Base-by-base conservation (phyloP, 2,113 vertebrate genomes). In the Rhinolophus sinicus region DNA sequence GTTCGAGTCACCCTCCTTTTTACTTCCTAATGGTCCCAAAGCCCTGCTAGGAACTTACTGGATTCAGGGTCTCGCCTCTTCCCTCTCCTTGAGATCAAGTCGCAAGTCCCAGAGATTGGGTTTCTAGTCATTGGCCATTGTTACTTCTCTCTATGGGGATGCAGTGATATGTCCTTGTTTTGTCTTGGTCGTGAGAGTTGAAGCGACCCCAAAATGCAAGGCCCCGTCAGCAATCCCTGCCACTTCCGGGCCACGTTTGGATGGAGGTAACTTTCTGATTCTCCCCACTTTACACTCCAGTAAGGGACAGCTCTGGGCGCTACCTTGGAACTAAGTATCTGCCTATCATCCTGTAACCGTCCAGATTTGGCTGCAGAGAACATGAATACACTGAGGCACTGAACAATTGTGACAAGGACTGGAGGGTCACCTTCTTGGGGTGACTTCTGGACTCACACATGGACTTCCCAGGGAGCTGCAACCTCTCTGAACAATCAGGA, bases 341-440 rank as follows among this genome's bases (percentile, higher is more conserved):
- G 12, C 19, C 7, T 54, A 0, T 33, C 47, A 7, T 38, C 28
- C 65, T 33, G 2, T 3, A 8, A n/a, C 38, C 13, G 65, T 62
- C 65, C 26, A 6, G 75, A 65, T 21, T 19, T 33, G 35, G 10
- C 14, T 33, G 38, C 80, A 35, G 65, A 78, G 13, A 28, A 22
- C 21, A 54, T 19, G 12, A 13, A 11, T 2, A 2, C 8, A 22
- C 16, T 3, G 5, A 50, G 33, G 26, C 26, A 1, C 35, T 24
- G 30, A 26, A n/a, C 7, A 3, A 11, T 24, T 12, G 9, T 16
- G 3, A 21, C 8, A 38, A 52, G 11, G 67, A 5, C 9, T 1
- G 8, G 50, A 60, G n/a, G 14, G 35, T 13, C 65, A 54, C 44
- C 28, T n/a, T 77, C 30, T 44, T 24, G 54, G 47, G 28, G 44